Evolutionary conservation across 2,113 vertebrate genomes (phyloP).

Genomic region (Pseudopodoces humilis): DNA sequence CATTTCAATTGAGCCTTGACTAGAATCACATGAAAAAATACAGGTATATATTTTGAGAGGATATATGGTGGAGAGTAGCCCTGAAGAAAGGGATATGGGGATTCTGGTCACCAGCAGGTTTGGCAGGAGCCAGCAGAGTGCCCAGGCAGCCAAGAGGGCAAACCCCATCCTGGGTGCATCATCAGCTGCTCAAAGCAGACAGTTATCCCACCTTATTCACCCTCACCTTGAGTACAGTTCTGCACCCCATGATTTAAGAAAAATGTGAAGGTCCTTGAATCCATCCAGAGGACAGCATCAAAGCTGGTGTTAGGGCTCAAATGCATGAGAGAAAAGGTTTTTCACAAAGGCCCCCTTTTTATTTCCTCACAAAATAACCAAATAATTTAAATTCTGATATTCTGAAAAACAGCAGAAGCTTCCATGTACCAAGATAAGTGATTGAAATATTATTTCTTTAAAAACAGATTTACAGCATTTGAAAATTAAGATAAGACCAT

Average conservation of each 20-base stretch:
- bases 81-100: not conserved
- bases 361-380: not conserved
- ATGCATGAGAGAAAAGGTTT: not conserved
- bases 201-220: not conserved
- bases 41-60: rapidly evolving
- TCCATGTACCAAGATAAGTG: not conserved
- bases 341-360: not conserved
- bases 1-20: not conserved
- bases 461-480: not conserved
- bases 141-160: not conserved
- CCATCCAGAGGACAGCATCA: not conserved
- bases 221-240: not conserved
- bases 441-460: not conserved
- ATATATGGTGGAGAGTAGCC: not conserved
- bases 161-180: not conserved
- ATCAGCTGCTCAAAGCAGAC: not conserved
- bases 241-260: not conserved
- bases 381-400: not conserved
- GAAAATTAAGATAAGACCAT: not conserved
- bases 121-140: not conserved
- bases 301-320: not conserved
- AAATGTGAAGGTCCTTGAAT: not conserved
- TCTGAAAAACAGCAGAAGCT: not conserved
- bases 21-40: not conserved
- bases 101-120: not conserved